Evolutionary conservation across 2,113 vertebrate genomes (phyloP), one percentile per base, ranked within the genome.

Genomic region (Cardinalis cardinalis): DNA sequence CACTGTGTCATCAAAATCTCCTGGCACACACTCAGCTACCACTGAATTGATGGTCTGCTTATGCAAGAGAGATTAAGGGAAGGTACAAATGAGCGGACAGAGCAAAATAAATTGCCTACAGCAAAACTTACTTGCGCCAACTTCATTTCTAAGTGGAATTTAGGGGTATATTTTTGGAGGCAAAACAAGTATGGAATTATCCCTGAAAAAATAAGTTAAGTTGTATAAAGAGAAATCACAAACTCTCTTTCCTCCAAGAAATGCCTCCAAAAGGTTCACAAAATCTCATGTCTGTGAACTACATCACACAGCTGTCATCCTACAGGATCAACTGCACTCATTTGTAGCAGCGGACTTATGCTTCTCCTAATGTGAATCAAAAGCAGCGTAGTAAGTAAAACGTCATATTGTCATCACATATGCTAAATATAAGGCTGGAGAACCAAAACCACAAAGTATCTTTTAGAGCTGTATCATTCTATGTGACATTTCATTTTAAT

Each of bases 41-140:
- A 83, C 59, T 36, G n/a, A 85, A 64, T 3, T 63, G 71, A 94
- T 83, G 52, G 69, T 88, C 72, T 94, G 88, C 82, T 88, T 92
- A 93, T 73, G 82, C 79, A 96, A 95, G 85, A 91, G 56, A 92
- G 86, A 95, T 91, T 93, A 95, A 87, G 44, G 32, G 19, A 86
- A 91, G 76, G 68, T 83, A 91, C 52, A 83, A 94, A 88, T 40
- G 48, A 85, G 52, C 1, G 0, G 55, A 85, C 28, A 88, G 64
- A 77, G 41, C 38, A 60, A 76, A 92, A 90, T 74, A 72, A 93
- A 92, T 70, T 89, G 92, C 75, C 80, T 88, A 84, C 38, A 95
- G 79, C 60, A 88, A 94, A 85, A 84, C 23, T 38, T 48, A 77
- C n/a, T 64, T 72, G 53, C 72, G 86, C 88, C 80, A 93, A 87